Percentiles rank a stretch among this genome's conserved stretches.
Conservation (phyloP, 2,797 vertebrate genomes). For the Myripristis jacobus region DNA sequence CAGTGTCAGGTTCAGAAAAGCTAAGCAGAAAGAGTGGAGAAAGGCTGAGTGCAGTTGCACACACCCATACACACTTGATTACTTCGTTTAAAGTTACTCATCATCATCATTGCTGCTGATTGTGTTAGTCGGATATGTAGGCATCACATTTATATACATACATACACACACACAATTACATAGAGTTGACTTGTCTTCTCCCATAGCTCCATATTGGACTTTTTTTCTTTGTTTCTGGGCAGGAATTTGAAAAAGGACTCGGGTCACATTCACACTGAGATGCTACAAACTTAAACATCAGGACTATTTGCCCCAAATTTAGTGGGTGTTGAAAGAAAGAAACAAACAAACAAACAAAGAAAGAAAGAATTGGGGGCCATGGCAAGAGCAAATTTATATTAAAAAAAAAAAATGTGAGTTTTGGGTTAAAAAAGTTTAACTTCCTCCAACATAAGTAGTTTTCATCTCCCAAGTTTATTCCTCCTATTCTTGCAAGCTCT, state of each 20-base stretch:
- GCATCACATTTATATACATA: constrained; percentile 8
- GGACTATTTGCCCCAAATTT: too few species aligned
- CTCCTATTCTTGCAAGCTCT: not conserved
- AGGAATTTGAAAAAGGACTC: too few species aligned
- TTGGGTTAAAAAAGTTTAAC: constrained; percentile 12
- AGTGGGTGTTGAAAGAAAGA: too few species aligned
- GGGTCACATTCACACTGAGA: too few species aligned
- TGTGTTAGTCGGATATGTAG: not conserved
- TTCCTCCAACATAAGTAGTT: constrained; percentile 1
- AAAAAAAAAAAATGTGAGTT: constrained; percentile 12
- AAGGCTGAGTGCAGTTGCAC: constrained; percentile 40
- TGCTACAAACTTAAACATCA: too few species aligned
- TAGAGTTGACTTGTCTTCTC: not conserved
- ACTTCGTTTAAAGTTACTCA: constrained; percentile 29
- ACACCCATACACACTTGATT: constrained; percentile 39
- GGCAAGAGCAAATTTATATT: constrained; percentile 30
- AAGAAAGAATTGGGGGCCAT: constrained; percentile 14
- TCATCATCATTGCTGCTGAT: constrained; percentile 36
- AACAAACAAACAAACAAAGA: too few species aligned
- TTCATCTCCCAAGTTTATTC: constrained; percentile 9
- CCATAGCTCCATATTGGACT: not conserved
- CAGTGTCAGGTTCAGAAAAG: constrained; percentile 58
- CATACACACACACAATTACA: constrained; percentile 13
- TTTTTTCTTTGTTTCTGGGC: too few species aligned
- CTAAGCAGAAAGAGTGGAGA: constrained; percentile 33